phyloP scores from a whole-genome alignment of 2,113 vertebrate genomes.

The Pluvialis apricaria region DNA sequence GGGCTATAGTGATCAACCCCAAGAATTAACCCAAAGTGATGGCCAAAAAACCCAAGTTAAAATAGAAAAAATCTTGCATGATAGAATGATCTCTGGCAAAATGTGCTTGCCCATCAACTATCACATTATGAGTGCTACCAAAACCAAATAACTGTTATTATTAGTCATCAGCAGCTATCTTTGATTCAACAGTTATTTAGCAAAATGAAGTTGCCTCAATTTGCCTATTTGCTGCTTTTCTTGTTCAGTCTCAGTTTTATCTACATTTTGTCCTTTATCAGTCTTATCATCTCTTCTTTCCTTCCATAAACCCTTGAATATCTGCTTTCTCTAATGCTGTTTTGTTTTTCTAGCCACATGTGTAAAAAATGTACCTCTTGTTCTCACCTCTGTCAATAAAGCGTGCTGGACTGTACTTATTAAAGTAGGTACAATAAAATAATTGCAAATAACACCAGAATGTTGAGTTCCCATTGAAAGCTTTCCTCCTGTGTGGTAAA shows the following conservation, averaged over 20 bases:
- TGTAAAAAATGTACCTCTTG: neutral
- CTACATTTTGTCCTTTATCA: neutral
- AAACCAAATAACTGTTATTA: neutral
- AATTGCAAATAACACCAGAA: neutral
- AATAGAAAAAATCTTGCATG: neutral
- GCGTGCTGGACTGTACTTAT: neutral
- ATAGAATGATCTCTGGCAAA: neutral
- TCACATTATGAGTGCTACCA: neutral
- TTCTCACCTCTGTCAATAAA: neutral
- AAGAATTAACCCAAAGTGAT: neutral
- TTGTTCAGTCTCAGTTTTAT: neutral
- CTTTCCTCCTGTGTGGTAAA: neutral
- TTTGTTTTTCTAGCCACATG: neutral
- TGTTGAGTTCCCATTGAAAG: neutral
- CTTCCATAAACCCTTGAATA: neutral
- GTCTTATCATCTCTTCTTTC: neutral
- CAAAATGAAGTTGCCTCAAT: neutral
- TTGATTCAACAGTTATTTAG: neutral
- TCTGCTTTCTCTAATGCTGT: neutral
- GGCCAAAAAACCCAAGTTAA: neutral
- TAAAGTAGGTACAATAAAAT: neutral
- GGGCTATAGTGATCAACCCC: neutral
- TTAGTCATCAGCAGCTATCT: neutral
- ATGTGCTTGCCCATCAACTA: neutral
- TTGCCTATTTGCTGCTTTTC: neutral